A percentile compares a stretch with the other conserved stretches of the same genome.
Conservation (phyloP, 2,113 vertebrate species). For the Labeo rohita region DNA sequence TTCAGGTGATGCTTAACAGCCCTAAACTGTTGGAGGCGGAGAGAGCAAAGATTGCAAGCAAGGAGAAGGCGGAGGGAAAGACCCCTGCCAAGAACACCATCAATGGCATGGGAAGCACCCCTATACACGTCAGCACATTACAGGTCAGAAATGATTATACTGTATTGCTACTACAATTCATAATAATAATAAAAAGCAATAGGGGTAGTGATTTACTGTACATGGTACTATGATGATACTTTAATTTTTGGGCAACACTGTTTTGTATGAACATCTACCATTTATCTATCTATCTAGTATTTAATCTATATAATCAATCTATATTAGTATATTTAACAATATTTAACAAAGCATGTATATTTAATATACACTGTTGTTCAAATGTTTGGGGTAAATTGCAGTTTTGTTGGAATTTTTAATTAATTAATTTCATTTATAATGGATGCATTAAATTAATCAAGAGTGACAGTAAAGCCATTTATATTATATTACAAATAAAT, state of each 20-base stretch:
- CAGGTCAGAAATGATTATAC: constrained; percentile 81
- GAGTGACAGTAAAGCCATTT: neutral
- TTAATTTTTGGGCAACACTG: neutral
- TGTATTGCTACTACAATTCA: neutral
- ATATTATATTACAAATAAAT: neutral
- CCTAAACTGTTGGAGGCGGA: constrained; percentile 93
- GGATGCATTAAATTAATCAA: neutral
- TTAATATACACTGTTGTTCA: neutral
- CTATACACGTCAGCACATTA: constrained; percentile 93
- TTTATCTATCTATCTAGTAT: no score
- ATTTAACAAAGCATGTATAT: neutral
- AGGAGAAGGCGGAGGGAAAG: constrained; percentile 87
- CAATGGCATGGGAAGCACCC: constrained; percentile 90
- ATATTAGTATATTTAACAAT: neutral
- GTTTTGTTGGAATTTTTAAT: no score
- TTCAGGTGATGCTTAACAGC: constrained; percentile 97
- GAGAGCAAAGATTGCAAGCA: constrained; percentile 90
- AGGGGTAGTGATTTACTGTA: neutral
- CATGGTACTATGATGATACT: neutral
- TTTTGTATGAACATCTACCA: no score
- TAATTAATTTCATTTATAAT: no score
- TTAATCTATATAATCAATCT: no score
- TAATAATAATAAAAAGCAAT: neutral
- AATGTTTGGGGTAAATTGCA: no score
- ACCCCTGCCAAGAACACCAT: constrained; percentile 84